These are phyloP conservation scores for Carcinoscorpius rotundicauda DNA, from an alignment of 1,140 invertebrate species.

Conservation along the genomic window DNA sequence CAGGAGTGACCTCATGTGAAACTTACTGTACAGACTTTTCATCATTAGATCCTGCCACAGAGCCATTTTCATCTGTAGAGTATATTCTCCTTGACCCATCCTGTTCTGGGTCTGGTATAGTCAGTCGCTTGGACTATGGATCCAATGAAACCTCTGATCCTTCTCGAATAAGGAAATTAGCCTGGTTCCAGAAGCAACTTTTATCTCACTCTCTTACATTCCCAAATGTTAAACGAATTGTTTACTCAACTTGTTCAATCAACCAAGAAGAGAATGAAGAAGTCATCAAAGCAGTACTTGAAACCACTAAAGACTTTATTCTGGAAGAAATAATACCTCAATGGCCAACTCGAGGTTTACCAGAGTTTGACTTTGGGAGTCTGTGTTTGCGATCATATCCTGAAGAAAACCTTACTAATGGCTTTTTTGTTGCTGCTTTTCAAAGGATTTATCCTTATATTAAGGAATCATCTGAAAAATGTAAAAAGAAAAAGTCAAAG, in stretches of 20 bases:
- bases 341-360: constrained; percentile 28
- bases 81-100: constrained; percentile 91
- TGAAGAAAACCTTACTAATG: constrained; percentile 66
- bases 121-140: constrained; percentile 37
- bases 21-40: constrained; percentile 57
- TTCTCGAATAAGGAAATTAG: constrained; percentile 50
- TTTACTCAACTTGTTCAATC: constrained; percentile 92
- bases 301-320: constrained; percentile 19
- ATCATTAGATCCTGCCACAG: constrained; percentile 42
- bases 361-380: constrained; percentile 35
- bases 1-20: constrained; percentile 48
- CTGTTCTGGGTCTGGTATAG: constrained; percentile 85
- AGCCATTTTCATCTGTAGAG: constrained; percentile 52
- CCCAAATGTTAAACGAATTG: constrained; percentile 64
- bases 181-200: constrained; percentile 70
- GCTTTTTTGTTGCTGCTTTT: constrained; percentile 88
- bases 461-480: too few species aligned
- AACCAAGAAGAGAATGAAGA: constrained; percentile 83
- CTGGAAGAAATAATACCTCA: constrained; percentile 27
- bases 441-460: constrained; percentile 31
- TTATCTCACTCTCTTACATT: constrained; percentile 76
- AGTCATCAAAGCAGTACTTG: constrained; percentile 36
- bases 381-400: constrained; percentile 62
- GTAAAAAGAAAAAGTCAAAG: too few species aligned
- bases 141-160: constrained; percentile 30